These are phyloP conservation scores for Jordanella pulchra DNA, from an alignment of 2,797 vertebrate genomes.

Conservation along the genomic window DNA sequence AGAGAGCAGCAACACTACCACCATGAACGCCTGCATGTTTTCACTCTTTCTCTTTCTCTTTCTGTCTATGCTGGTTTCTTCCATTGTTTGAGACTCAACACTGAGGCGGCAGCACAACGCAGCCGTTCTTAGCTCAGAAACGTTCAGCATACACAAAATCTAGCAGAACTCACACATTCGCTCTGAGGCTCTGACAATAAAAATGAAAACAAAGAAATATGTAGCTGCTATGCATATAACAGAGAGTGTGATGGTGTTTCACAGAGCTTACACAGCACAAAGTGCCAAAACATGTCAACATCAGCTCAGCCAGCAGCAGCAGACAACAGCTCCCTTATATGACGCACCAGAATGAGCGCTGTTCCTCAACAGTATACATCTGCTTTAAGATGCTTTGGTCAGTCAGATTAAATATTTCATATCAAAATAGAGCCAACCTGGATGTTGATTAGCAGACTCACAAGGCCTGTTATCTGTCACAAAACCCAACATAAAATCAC, in stretches of 20 bases:
- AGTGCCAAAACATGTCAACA: slow-evolving; percentile 70
- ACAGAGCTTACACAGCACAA: slow-evolving; percentile 70
- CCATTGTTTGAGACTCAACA: slow-evolving; percentile 72
- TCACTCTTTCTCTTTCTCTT: slow-evolving; percentile 33
- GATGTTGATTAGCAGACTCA: slow-evolving; percentile 18
- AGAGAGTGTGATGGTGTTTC: slow-evolving; percentile 30
- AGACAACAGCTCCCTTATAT: slow-evolving; percentile 59
- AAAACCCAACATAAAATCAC: background rate
- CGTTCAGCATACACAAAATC: slow-evolving; percentile 5
- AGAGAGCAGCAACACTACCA: slow-evolving; percentile 5
- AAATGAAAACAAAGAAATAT: slow-evolving; percentile 24
- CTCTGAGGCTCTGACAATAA: slow-evolving; percentile 33
- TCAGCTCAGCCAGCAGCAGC: slow-evolving; percentile 49
- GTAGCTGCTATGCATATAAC: background rate
- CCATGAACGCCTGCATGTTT: slow-evolving; percentile 50
- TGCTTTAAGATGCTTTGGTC: slow-evolving; percentile 11
- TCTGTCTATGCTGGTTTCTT: slow-evolving; percentile 51
- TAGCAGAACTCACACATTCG: background rate
- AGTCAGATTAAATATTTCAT: background rate
- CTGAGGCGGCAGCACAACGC: slow-evolving; percentile 36
- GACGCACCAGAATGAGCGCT: slow-evolving; percentile 64
- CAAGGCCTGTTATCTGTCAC: slow-evolving; percentile 16
- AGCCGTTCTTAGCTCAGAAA: slow-evolving; percentile 26
- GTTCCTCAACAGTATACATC: slow-evolving; percentile 26
- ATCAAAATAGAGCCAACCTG: background rate